Evolutionary conservation across 2,797 vertebrate genomes (phyloP).

Genomic region (Nasua narica): DNA sequence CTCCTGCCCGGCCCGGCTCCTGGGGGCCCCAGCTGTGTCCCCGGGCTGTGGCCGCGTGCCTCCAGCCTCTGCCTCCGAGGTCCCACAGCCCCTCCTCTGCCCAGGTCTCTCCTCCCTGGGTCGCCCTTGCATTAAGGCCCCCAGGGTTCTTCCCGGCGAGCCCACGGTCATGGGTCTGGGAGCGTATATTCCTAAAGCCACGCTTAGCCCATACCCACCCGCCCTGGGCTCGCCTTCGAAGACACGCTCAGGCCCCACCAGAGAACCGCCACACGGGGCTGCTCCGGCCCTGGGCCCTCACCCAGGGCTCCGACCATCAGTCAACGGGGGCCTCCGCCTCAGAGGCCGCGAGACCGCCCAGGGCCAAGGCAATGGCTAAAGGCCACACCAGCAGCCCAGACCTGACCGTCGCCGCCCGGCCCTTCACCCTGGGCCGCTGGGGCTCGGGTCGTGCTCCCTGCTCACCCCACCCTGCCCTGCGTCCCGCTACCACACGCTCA

Average conservation of each 20-base stretch:
- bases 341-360: not conserved
- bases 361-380: not conserved
- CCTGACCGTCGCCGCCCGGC: rapidly evolving
- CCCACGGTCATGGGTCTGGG: not conserved
- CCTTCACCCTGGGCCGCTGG: not conserved
- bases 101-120: not conserved
- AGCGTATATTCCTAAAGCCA: rapidly evolving
- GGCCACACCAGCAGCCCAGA: rapidly evolving
- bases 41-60: rapidly evolving
- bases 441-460: rapidly evolving
- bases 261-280: not conserved
- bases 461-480: not conserved
- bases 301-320: not conserved
- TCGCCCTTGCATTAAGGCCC: not conserved
- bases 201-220: not conserved
- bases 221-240: not conserved
- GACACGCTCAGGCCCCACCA: not conserved
- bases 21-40: not conserved
- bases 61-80: not conserved
- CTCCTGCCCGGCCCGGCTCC: not conserved
- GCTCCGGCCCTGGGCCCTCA: not conserved
- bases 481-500: rapidly evolving
- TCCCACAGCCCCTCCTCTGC: not conserved
- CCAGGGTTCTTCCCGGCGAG: no score
- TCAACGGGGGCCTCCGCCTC: rapidly evolving